Percentiles rank a stretch among this genome's conserved stretches.
These are phyloP conservation scores for Phaedon cochleariae DNA, from an alignment of 2,888 invertebrate species.

Conservation along the genomic window DNA sequence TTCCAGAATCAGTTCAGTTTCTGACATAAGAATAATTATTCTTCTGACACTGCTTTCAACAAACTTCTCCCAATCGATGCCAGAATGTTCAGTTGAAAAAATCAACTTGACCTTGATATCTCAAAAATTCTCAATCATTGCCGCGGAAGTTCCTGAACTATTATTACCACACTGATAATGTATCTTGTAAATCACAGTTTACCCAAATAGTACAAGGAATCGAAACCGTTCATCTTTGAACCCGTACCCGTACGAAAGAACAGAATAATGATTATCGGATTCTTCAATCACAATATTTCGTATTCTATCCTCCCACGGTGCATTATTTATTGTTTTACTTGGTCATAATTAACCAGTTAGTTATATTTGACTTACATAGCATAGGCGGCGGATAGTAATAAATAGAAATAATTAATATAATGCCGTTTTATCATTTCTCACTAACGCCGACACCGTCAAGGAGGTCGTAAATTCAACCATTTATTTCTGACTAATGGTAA, in stretches of 20 bases:
- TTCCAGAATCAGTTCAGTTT: no score
- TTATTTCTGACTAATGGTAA: not conserved
- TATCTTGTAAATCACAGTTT: no score
- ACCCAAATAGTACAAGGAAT: no score
- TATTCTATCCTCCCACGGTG: not conserved
- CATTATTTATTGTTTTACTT: not conserved
- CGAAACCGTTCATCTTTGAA: no score
- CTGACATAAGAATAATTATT: no score
- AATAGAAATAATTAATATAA: slow-evolving; percentile 1
- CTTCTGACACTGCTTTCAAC: no score
- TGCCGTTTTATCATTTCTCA: slow-evolving; percentile 1
- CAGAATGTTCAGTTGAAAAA: no score
- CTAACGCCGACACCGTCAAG: slow-evolving; percentile 1
- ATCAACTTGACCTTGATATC: no score
- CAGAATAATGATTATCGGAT: not conserved
- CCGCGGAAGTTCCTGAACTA: no score
- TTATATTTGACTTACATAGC: not conserved
- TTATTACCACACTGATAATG: no score
- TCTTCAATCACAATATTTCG: not conserved
- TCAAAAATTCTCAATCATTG: no score
- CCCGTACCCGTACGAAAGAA: not conserved
- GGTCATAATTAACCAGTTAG: not conserved
- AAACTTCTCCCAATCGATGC: no score
- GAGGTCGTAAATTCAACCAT: not conserved
- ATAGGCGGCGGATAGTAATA: not conserved